Evolutionary conservation across 2,888 invertebrate species (phyloP).

Genomic region (Tachina lurida): DNA sequence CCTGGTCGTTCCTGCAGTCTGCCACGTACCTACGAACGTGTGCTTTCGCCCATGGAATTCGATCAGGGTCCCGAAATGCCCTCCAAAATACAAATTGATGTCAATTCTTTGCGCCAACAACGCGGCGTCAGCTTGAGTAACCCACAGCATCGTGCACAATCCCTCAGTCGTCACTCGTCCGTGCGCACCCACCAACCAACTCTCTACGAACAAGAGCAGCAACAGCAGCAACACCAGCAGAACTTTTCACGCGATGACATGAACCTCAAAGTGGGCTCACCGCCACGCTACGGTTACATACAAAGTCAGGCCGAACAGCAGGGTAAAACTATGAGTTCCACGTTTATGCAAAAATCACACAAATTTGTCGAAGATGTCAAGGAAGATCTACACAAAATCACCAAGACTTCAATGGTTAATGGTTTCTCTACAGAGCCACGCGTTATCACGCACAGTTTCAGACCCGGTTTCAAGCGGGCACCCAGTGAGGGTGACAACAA

Average conservation of each 20-base stretch:
- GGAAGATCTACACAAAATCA: constrained; percentile 84
- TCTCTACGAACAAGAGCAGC: constrained; percentile 68
- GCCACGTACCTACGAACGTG: constrained; percentile 84
- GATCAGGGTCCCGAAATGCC: constrained; percentile 84
- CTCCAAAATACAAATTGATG: constrained; percentile 79
- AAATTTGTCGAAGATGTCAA: constrained; percentile 87
- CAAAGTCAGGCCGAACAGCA: constrained; percentile 83
- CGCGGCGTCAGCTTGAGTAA: constrained; percentile 74
- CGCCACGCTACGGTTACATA: constrained; percentile 85
- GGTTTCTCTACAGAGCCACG: constrained; percentile 60
- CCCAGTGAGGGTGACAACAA: constrained; percentile 83
- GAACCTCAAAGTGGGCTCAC: constrained; percentile 84
- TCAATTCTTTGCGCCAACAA: constrained; percentile 76
- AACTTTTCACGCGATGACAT: constrained; percentile 79
- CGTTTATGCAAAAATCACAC: constrained; percentile 88
- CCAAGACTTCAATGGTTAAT: constrained; percentile 69
- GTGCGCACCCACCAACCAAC: constrained; percentile 74
- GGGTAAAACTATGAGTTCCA: constrained; percentile 87
- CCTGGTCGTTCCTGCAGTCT: constrained; percentile 84
- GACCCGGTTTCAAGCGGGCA: constrained; percentile 82
- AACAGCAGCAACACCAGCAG: constrained; percentile 63
- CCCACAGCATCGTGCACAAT: constrained; percentile 76
- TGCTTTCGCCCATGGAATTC: constrained; percentile 86
- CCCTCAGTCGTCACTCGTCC: constrained; percentile 79
- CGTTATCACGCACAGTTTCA: constrained; percentile 76